phyloP scores from a whole-genome alignment of 2,797 vertebrate genomes.

The Merluccius polli region DNA sequence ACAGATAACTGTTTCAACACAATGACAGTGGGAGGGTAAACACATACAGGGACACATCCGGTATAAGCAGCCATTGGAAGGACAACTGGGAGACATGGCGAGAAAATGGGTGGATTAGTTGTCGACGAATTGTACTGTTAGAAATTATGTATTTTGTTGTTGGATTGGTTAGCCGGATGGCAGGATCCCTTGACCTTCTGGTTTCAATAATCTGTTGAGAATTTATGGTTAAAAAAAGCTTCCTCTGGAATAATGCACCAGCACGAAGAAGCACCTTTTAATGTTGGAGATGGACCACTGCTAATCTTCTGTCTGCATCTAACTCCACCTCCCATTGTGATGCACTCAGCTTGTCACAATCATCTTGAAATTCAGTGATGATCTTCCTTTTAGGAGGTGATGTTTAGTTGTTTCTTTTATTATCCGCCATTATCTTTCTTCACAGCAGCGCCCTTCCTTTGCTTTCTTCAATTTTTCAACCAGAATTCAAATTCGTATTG shows the following conservation, averaged over 20 bases:
- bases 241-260: background rate
- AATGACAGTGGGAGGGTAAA: slow-evolving; percentile 30
- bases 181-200: background rate
- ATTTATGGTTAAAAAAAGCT: slow-evolving; percentile 10
- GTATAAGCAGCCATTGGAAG: background rate
- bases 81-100: slow-evolving; percentile 20
- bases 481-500: background rate
- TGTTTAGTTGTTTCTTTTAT: background rate
- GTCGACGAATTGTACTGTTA: slow-evolving; percentile 46
- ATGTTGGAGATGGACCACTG: slow-evolving; percentile 22
- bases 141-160: slow-evolving; percentile 4
- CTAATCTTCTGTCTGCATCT: slow-evolving; percentile 23
- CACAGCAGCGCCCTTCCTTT: background rate
- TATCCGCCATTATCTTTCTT: slow-evolving; percentile 3
- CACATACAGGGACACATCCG: slow-evolving; percentile 24
- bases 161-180: background rate
- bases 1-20: slow-evolving; percentile 47
- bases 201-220: slow-evolving; percentile 57
- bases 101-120: slow-evolving; percentile 44
- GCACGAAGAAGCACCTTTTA: no score
- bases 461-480: background rate
- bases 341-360: background rate
- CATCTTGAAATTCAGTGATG: slow-evolving; percentile 6
- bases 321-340: slow-evolving; percentile 12
- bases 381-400: background rate